These are phyloP conservation scores for Sitodiplosis mosellana DNA, from an alignment of 1,140 invertebrate genomes.

Conservation along the genomic window DNA sequence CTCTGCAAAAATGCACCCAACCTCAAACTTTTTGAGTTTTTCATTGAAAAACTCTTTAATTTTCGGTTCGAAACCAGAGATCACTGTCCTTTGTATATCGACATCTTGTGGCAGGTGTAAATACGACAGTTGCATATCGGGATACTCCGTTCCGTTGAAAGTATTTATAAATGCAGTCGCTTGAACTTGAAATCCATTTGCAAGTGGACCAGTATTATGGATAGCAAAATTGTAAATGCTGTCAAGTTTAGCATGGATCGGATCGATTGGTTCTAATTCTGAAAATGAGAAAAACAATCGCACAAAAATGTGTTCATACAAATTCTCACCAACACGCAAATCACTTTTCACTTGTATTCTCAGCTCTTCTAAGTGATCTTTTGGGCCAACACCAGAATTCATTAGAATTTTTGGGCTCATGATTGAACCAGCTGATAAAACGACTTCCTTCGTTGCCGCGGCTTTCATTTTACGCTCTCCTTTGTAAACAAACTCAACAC, in stretches of 20 bases:
- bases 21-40: constrained; percentile 10
- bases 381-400: constrained; percentile 67
- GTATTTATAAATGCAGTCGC: constrained; percentile 25
- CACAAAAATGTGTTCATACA: constrained; percentile 70
- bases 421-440: constrained; percentile 58
- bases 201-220: constrained; percentile 17
- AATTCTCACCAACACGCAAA: constrained; percentile 54
- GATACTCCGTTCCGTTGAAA: constrained; percentile 13
- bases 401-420: constrained; percentile 65
- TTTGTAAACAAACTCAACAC: constrained; percentile 55
- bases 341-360: constrained; percentile 47
- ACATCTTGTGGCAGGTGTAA: constrained; percentile 10
- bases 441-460: constrained; percentile 55
- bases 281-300: constrained; percentile 23
- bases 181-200: constrained; percentile 19
- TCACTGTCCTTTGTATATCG: constrained; percentile 14
- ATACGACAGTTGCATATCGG: constrained; percentile 25
- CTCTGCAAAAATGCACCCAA: constrained; percentile 16
- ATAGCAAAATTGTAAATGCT: constrained; percentile 20
- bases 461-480: constrained; percentile 38
- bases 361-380: constrained; percentile 44
- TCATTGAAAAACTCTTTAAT: constrained; percentile 1
- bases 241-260: constrained; percentile 21
- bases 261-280: constrained; percentile 19
- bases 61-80: constrained; percentile 2